Evolutionary conservation across 37 sponge, comb jelly and placozoan genomes (phyloP), one percentile per base, ranked within the genome.

Genomic region (Sycon ciliatum): DNA sequence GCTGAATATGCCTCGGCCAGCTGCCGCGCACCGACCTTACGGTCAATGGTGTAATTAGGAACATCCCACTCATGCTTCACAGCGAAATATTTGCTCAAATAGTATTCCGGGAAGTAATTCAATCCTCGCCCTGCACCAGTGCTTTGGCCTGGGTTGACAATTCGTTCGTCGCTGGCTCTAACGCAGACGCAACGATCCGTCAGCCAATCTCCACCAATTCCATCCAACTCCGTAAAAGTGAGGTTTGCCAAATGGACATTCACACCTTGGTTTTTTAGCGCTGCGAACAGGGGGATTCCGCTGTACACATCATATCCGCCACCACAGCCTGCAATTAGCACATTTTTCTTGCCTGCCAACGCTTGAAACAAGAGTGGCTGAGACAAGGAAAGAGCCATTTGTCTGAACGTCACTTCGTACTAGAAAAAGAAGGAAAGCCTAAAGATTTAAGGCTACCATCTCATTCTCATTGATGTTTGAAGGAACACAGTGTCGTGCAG

Each of bases 281-380:
- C 58, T 36, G 75, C 78, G 63, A 75, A 78, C 2, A 87, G 72
- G 0, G 87, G 87, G 0, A 87, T 73, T 2, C 77, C 82, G 54
- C 83, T 82, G 26, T 74, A 39, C 16, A 82, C 23, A 53, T 87
- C 87, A 68, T 82, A 87, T 7, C 87, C 87, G 1, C 83, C 87
- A 13, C 87, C 83, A 72, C 81, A 80, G 0, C 83, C 83, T 27
- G 80, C 74, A 20, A 82, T 31, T 0, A 87, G 71, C 3, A 82
- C 56, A 13, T 30, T 75, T 31, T 72, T 57, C 18, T 60, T n/a
- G 18, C 65, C 0, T 34, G 73, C 35, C 27, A 82, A 70, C 32
- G 82, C 62, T 3, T 75, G 66, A 68, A 87, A 87, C 16, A 87
- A 65, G 13, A 74, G 71, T 24, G 79, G 79, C 1, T 42, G 36